Percentiles rank a stretch among this genome's conserved stretches.
Conservation (phyloP, 2,888 invertebrate species). For the Anticlea derivata region DNA sequence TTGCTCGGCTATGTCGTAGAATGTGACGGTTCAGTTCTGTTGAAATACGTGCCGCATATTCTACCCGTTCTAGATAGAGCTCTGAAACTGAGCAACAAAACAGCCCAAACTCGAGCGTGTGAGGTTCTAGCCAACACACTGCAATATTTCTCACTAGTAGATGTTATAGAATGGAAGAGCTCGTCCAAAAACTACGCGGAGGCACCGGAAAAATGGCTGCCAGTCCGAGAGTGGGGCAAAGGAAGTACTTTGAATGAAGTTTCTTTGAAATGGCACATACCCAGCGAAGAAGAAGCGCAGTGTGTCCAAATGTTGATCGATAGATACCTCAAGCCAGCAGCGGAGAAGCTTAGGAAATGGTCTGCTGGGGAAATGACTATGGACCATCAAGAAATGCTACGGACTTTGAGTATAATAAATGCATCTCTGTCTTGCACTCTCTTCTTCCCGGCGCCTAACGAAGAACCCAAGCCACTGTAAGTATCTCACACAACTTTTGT, state of each 20-base stretch:
- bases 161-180: slow-evolving; percentile 86
- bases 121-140: slow-evolving; percentile 85
- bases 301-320: slow-evolving; percentile 86
- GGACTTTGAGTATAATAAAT: slow-evolving; percentile 87
- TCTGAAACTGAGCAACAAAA: slow-evolving; percentile 87
- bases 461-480: slow-evolving; percentile 83
- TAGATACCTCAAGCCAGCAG: slow-evolving; percentile 86
- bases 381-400: slow-evolving; percentile 86
- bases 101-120: slow-evolving; percentile 86
- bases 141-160: slow-evolving; percentile 84
- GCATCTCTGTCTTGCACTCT: slow-evolving; percentile 86
- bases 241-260: slow-evolving; percentile 86
- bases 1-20: slow-evolving; percentile 89
- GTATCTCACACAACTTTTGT: no score
- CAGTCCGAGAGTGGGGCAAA: slow-evolving; percentile 92
- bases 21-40: slow-evolving; percentile 85
- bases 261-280: slow-evolving; percentile 90
- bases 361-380: slow-evolving; percentile 76
- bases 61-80: slow-evolving; percentile 87
- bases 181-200: slow-evolving; percentile 84
- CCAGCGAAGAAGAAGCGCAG: slow-evolving; percentile 87
- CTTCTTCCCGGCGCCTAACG: slow-evolving; percentile 88
- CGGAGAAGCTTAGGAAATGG: slow-evolving; percentile 84
- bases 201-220: slow-evolving; percentile 87
- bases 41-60: slow-evolving; percentile 87